A percentile compares a stretch with the other conserved stretches of the same genome.
Evolutionary conservation across 2,797 vertebrate species (phyloP).

Genomic region (Enteromius treurensis): DNA sequence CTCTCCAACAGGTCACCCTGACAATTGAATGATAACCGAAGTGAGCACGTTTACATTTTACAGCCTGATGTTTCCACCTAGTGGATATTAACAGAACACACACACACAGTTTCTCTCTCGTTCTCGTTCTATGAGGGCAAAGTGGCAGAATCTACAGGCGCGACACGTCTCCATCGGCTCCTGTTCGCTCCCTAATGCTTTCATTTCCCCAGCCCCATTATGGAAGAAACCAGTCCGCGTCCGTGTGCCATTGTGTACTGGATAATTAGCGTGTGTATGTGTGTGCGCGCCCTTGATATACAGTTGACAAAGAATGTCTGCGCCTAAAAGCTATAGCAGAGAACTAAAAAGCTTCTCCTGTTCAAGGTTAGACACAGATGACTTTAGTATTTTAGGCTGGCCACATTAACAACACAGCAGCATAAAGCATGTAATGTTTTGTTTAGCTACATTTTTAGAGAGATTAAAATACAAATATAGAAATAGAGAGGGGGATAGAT

Average conservation of each 20-base stretch:
- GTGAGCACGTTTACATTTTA: constrained; percentile 56
- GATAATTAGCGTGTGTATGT: constrained; percentile 66
- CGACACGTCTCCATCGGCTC: constrained; percentile 76
- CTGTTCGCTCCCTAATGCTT: constrained; percentile 63
- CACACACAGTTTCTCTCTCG: constrained; percentile 20
- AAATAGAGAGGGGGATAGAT: background rate
- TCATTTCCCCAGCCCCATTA: constrained; percentile 78
- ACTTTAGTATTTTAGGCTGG: background rate
- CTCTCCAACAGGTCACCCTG: constrained; percentile 41
- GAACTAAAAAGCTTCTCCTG: background rate
- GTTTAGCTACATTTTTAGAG: background rate
- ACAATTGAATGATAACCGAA: constrained; percentile 44
- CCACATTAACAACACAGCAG: background rate
- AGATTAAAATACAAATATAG: background rate
- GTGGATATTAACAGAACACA: constrained; percentile 61
- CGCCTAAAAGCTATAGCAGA: constrained; percentile 38
- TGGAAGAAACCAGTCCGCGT: constrained; percentile 66
- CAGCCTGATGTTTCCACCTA: constrained; percentile 65
- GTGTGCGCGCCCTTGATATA: constrained; percentile 73
- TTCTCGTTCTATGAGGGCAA: constrained; percentile 67
- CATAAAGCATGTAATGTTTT: background rate
- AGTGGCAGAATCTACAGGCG: constrained; percentile 77
- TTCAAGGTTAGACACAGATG: background rate
- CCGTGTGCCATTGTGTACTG: constrained; percentile 68
- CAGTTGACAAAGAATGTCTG: constrained; percentile 69